Evolutionary conservation across 2,797 vertebrate genomes (phyloP), one percentile per base, ranked within the genome.

Genomic region (Streptopelia turtur): DNA sequence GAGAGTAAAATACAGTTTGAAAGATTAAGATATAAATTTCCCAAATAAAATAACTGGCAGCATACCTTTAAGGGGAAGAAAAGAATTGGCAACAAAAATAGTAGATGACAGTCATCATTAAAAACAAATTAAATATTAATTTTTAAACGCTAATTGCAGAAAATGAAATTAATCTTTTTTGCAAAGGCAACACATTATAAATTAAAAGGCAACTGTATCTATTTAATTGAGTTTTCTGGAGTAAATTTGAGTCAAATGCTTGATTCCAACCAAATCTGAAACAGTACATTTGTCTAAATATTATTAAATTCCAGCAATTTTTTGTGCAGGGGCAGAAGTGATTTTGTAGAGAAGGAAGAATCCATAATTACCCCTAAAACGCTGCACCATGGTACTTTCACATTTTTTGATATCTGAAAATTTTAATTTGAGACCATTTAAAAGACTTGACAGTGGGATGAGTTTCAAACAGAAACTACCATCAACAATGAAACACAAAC

Each of bases 161-260:
- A 80, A 83, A 41, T 39, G 1, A 57, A 64, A 79, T 24, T 11
- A 0, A 0, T 45, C 18, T 45, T 94, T 94, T 91, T 86, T 56
- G 22, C 59, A 78, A 21, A 68, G 61, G 22, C 7, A 92, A 56
- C 12, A 90, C 1, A 5, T 55, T 69, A 31, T 52, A 79, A 90
- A 88, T 76, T 82, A 78, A 81, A 90, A 89, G 81, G 71, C 63
- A 93, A 89, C 47, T 65, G 21, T 77, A 33, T 76, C 43, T 75
- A 60, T 85, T 70, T 27, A 55, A 61, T n/a, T 30, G 31, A 59
- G 33, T 70, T 61, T 89, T 71, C 57, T 83, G 45, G 22, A 87
- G 69, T 33, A 89, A 45, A 28, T 76, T 81, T 50, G 61, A 75
- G 47, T 65, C 31, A 57, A 84, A 84, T 45, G 12, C 23, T n/a